Conservation (phyloP, 1,140 invertebrate species). For the Patella vulgata region DNA sequence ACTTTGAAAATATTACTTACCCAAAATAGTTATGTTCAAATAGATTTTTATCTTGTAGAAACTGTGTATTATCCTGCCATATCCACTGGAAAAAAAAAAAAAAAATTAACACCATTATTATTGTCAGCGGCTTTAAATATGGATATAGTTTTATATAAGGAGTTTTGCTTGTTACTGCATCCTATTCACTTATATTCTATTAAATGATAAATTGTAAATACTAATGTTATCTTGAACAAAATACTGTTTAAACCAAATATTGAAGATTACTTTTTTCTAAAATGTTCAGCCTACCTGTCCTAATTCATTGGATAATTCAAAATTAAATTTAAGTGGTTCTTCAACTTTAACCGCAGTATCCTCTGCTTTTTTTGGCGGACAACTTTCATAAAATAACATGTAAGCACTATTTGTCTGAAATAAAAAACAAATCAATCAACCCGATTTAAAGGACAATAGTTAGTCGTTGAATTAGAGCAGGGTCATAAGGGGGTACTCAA, state of each 20-base stretch:
- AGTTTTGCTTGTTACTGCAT: not conserved
- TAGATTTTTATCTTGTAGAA: constrained; percentile 93
- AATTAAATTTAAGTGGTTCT: constrained; percentile 52
- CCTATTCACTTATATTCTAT: too few species aligned
- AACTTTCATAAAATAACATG: constrained; percentile 95
- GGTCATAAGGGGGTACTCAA: too few species aligned
- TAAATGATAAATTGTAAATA: too few species aligned
- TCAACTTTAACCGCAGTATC: constrained; percentile 27
- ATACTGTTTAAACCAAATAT: too few species aligned
- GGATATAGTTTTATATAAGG: not conserved
- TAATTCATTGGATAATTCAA: constrained; percentile 60
- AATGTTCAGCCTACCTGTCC: constrained; percentile 60
- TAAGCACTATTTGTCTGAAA: constrained; percentile 90
- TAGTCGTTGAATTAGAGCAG: too few species aligned
- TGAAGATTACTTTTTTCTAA: not conserved
- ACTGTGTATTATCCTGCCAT: constrained; percentile 95
- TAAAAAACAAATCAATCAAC: constrained; percentile 4
- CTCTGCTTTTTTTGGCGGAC: constrained; percentile 57
- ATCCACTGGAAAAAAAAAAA: constrained; percentile 67
- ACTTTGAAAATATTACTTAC: constrained; percentile 74
- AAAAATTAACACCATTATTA: not conserved
- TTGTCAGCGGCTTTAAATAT: not conserved
- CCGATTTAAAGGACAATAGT: too few species aligned
- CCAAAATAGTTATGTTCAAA: constrained; percentile 95
- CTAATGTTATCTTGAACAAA: too few species aligned